Conservation (phyloP, 2,797 vertebrate species). For the Tadarida brasiliensis region DNA sequence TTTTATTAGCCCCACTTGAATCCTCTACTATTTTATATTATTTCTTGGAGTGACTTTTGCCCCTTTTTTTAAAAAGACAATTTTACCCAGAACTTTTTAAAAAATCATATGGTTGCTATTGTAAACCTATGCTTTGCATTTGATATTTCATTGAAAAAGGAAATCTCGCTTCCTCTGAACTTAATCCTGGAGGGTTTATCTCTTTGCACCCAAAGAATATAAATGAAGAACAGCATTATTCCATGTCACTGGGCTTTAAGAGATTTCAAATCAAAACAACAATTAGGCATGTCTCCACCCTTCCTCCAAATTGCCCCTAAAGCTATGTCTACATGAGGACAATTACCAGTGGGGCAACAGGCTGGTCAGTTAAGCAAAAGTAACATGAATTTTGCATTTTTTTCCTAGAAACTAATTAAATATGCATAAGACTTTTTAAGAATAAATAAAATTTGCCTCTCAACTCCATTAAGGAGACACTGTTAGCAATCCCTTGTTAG, state of each 20-base stretch:
- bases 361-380: neutral
- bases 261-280: conserved; percentile 18
- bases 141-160: conserved; percentile 11
- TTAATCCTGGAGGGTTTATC: conserved; percentile 15
- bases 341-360: neutral
- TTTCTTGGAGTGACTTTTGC: neutral
- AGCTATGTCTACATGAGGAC: neutral
- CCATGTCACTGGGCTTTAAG: neutral
- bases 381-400: neutral
- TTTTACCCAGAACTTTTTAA: neutral
- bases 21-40: neutral
- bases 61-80: neutral
- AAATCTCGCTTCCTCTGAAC: neutral
- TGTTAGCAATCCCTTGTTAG: neutral
- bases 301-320: neutral
- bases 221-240: neutral
- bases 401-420: neutral
- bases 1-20: neutral
- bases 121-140: neutral
- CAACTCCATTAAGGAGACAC: neutral
- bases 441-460: neutral
- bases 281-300: neutral
- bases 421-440: neutral
- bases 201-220: neutral
- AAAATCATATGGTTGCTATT: neutral